Evolutionary conservation across 64 coral and sea anemone genomes (phyloP).

Genomic region (Actinia equina): DNA sequence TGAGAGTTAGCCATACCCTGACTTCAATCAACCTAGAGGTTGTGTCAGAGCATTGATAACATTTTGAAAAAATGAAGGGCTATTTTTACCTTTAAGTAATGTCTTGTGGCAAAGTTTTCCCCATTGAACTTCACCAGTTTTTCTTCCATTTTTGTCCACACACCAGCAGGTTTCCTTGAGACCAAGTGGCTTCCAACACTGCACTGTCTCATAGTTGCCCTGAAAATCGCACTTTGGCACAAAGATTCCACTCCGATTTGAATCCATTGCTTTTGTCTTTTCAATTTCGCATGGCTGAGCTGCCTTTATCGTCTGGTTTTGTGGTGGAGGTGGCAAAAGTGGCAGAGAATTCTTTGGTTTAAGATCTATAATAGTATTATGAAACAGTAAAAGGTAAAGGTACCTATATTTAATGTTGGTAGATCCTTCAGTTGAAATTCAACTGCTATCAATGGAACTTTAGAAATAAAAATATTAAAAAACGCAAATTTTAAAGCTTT

Average conservation of each 20-base stretch:
- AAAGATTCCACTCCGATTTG: neutral
- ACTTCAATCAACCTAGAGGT: too few species aligned
- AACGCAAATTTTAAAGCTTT: too few species aligned
- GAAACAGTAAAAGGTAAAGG: neutral
- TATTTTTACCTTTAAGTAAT: neutral
- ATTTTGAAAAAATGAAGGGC: too few species aligned
- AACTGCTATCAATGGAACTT: too few species aligned
- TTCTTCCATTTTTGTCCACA: slow-evolving; percentile 20
- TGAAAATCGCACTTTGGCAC: slow-evolving; percentile 14
- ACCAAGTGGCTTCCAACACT: slow-evolving; percentile 16
- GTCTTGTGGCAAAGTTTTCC: too few species aligned
- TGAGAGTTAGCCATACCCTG: too few species aligned
- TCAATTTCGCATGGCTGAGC: neutral
- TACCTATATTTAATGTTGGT: too few species aligned
- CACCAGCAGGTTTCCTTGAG: slow-evolving; percentile 22
- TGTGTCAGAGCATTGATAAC: too few species aligned
- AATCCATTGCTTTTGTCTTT: neutral
- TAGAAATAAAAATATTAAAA: too few species aligned
- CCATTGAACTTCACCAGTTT: neutral
- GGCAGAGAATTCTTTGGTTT: neutral
- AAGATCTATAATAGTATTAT: neutral
- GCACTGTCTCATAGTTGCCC: slow-evolving; percentile 23
- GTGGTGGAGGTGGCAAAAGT: neutral
- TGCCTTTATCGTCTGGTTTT: neutral
- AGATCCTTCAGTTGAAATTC: too few species aligned